Conservation (phyloP, 2,888 invertebrate genomes). For the Lochmaea capreae region DNA sequence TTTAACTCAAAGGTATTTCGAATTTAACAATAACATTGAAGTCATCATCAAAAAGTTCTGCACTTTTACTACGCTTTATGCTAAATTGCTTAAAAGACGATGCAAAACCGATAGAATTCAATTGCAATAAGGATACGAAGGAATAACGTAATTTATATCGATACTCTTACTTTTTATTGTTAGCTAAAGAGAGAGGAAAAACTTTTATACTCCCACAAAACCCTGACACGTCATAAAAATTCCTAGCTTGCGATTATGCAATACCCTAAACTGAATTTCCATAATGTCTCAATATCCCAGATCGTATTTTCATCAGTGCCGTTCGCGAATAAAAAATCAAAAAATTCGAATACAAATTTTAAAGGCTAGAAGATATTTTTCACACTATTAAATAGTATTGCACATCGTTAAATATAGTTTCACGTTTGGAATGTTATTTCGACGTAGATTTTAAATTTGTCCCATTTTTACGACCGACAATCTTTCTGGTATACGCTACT, state of each 20-base stretch:
- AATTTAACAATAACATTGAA: too few species aligned
- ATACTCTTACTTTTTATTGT: background rate
- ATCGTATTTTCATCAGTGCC: constrained; percentile 42
- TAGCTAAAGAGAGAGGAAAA: background rate
- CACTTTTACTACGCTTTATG: background rate
- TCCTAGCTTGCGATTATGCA: constrained; percentile 48
- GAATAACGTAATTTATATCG: background rate
- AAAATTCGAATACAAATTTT: background rate
- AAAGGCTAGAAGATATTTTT: background rate
- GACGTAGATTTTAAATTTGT: too few species aligned
- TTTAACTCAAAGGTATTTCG: too few species aligned
- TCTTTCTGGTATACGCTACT: background rate
- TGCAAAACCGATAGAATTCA: background rate
- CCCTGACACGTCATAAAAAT: constrained; percentile 39
- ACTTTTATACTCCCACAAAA: constrained; percentile 16
- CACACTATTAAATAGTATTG: background rate
- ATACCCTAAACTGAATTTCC: constrained; percentile 60
- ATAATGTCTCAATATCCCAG: constrained; percentile 61
- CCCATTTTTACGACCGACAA: too few species aligned
- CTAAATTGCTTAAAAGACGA: background rate
- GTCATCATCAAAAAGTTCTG: too few species aligned
- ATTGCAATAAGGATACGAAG: background rate
- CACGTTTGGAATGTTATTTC: too few species aligned
- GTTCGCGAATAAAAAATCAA: constrained; percentile 9
- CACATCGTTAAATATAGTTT: too few species aligned